Evolutionary conservation across 2,797 vertebrate genomes (phyloP).

Genomic region (Allenopithecus nigroviridis): DNA sequence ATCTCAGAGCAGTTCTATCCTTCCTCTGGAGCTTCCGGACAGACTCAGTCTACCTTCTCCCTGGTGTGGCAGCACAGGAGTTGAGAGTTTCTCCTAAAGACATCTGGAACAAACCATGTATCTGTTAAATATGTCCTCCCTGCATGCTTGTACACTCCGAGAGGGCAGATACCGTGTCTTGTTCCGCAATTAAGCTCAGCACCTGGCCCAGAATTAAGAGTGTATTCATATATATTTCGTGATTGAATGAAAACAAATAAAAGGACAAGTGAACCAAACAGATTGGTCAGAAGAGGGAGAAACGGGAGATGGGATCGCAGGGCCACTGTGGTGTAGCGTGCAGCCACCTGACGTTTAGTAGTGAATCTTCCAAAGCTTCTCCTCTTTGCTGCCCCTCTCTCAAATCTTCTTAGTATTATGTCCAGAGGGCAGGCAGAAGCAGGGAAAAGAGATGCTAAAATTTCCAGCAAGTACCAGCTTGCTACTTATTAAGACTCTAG

Average conservation of each 20-base stretch:
- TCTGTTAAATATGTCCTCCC: neutral
- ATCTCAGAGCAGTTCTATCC: neutral
- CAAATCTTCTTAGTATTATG: accelerated
- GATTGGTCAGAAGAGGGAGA: neutral
- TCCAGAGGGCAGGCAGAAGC: accelerated
- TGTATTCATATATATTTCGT: neutral
- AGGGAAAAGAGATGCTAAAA: neutral
- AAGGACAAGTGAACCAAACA: neutral
- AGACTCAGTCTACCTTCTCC: neutral
- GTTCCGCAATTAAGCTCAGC: neutral
- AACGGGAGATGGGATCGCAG: neutral
- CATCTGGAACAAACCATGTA: neutral
- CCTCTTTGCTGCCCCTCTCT: neutral
- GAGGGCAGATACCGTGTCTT: neutral
- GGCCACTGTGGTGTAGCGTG: accelerated
- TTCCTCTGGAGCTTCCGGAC: neutral
- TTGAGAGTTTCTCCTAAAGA: neutral
- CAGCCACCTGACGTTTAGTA: no score
- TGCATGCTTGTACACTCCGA: neutral
- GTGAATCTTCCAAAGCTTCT: neutral
- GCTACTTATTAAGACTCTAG: neutral
- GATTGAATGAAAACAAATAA: neutral
- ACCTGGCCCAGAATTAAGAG: neutral
- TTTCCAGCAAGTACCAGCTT: neutral
- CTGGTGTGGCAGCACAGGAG: neutral